These are phyloP conservation scores for Drosophila leonis DNA, from an alignment of 2,888 invertebrate genomes.

Conservation along the genomic window DNA sequence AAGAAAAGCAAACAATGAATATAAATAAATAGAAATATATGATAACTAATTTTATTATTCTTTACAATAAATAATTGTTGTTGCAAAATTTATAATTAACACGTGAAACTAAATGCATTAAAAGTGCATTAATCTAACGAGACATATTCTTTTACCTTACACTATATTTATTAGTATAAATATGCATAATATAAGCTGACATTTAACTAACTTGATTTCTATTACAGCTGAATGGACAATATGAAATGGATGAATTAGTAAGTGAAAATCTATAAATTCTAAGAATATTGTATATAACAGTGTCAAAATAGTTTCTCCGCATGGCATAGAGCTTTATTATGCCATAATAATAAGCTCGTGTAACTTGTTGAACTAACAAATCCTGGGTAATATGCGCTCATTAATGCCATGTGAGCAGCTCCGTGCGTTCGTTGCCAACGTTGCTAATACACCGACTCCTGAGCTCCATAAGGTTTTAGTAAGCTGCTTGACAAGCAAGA, in stretches of 20 bases:
- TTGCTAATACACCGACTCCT: neutral
- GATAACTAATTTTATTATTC: neutral
- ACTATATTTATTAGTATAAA: no score
- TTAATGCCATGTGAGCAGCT: constrained; percentile 1
- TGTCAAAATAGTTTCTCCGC: neutral
- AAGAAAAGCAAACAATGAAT: neutral
- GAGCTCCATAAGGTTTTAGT: neutral
- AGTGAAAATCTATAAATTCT: constrained; percentile 33
- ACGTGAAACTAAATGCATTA: neutral
- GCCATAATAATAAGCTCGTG: neutral
- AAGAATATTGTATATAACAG: neutral
- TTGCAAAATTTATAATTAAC: neutral
- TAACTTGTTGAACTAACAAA: constrained; percentile 2
- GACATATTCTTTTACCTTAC: neutral
- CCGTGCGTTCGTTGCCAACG: neutral
- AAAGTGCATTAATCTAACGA: neutral
- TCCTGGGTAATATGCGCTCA: constrained; percentile 8
- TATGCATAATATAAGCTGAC: neutral
- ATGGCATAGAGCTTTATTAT: neutral
- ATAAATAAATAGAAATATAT: neutral
- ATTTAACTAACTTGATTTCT: constrained; percentile 1
- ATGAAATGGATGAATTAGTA: constrained; percentile 58
- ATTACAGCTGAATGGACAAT: constrained; percentile 53
- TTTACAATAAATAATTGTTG: neutral
- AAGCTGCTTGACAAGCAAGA: neutral